Evolutionary conservation across 1,140 invertebrate genomes (phyloP), one percentile per base, ranked within the genome.

Genomic region (Papilio polyxenes): DNA sequence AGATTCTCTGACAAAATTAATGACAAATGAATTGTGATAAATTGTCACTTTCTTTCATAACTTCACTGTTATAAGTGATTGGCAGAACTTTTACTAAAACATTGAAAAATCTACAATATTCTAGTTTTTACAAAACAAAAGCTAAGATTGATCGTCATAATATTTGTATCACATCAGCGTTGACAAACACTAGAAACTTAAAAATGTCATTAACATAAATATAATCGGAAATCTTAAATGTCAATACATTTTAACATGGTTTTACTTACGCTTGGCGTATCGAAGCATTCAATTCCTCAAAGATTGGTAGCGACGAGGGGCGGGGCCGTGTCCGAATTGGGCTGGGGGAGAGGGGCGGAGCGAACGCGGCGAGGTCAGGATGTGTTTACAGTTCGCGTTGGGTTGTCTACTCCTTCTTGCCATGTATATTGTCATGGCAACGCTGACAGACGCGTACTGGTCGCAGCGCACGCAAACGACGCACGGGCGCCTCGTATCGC

Each of bases 401-500:
- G 20, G 31, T 20, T 20, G 48, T 8, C 40, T 81, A 83, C 2
- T 62, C 51, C 6, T 51, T 72, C 44, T 49, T 84, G 74, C 81
- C 82, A 81, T 90, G 90, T 81, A 94, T 91, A 83, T 87, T 82
- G 86, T 91, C 89, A 87, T 97, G 97, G 92, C 98, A 99, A 53
- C 96, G 95, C 92, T 98, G 97, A 94, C 98, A 99, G 11, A 99
- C 98, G 86, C 98, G 95, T 20, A 99, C 98, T 20, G 98, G 98
- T 78, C 98, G 98, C 76, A 98, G 92, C 86, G 99, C 99, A 59
- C 98, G 96, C 81, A 99, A 95, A 62, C 98, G 96, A 3, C 97
- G 97, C 84, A 99, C 99, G 95, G 99, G 98, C 77, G 98, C 98
- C 94, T 99, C 98, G 95, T 98, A 99, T 84, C 97, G 96, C 91